A percentile compares a stretch with the other conserved stretches of the same genome.
phyloP scores from a whole-genome alignment of 2,113 vertebrate genomes.

The Phocoena phocoena region DNA sequence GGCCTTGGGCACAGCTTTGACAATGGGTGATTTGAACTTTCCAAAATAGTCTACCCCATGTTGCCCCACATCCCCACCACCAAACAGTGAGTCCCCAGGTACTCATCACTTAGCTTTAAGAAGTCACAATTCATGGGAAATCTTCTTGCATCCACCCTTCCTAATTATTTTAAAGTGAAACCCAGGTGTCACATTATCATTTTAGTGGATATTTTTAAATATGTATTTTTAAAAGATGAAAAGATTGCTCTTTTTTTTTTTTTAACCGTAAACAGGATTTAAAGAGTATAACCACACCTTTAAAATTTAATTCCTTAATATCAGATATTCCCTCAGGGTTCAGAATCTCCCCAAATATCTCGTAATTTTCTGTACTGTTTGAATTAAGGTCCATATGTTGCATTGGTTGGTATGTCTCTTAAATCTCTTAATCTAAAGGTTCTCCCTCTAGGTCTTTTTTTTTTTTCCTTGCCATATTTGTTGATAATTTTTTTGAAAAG shows the following conservation, averaged over 20 bases:
- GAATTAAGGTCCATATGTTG: background rate
- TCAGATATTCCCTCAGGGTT: background rate
- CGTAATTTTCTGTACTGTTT: background rate
- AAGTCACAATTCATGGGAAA: background rate
- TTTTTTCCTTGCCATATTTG: background rate
- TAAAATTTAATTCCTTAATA: conserved; percentile 20
- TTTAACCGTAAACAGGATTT: background rate
- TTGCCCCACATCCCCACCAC: background rate
- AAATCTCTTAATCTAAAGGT: background rate
- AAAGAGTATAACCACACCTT: background rate
- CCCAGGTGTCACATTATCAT: background rate
- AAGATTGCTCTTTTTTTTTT: background rate
- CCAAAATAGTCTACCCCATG: background rate
- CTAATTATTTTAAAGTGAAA: conserved; percentile 23
- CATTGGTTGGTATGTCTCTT: background rate
- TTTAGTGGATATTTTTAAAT: background rate
- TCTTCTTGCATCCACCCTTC: background rate
- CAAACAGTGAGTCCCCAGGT: background rate
- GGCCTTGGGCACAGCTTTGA: background rate
- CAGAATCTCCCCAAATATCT: background rate
- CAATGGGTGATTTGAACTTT: background rate
- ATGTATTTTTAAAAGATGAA: background rate
- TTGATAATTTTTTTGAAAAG: background rate
- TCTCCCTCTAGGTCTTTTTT: background rate
- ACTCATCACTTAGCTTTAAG: background rate